Evolutionary conservation across 1,140 invertebrate genomes (phyloP), one percentile per base, ranked within the genome.

Genomic region (Drosophila bipectinata): DNA sequence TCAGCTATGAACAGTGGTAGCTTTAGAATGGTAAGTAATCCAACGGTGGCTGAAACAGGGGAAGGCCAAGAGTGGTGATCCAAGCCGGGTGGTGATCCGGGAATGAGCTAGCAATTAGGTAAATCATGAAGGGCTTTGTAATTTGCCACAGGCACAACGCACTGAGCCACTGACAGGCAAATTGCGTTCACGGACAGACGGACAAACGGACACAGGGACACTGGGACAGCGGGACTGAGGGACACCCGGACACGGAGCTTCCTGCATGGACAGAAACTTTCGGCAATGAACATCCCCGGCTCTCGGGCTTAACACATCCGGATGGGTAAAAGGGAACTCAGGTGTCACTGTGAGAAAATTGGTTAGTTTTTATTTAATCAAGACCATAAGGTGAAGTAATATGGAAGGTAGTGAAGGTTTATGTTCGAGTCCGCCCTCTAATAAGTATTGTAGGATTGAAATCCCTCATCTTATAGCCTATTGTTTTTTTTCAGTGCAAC

Each of bases 251-350:
- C 41, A 44, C 41, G 8, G 32, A 62, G 67, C 64, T 58, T 82
- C 76, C 80, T 60, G 61, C 58, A 57, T 18, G 64, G 66, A 69
- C 66, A 68, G 62, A 69, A 81, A 88, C 55, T 88, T 88, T 87
- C 79, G 83, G 83, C 83, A 88, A 87, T 87, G 83, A 87, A 88
- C 83, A 79, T 83, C 60, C 61, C 62, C 51, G 62, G 44, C 59
- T 54, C 71, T 63, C 55, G 47, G 58, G 77, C 74, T 77, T 81
- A 81, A 69, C 79, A 87, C 72, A 79, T 87, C 79, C 82, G 51
- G 39, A 26, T 12, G 44, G n/a, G 24, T 30, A 18, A 18, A 30
- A n/a, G 32, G 28, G 15, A 10, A 26, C 26, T 3, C 48, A 58
- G 59, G 59, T 61, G 49, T 26, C 48, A 47, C 59, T 64, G 45